Base-by-base conservation (phyloP, 2,888 invertebrate genomes). In the Scelioninae gen. 1 region DNA sequence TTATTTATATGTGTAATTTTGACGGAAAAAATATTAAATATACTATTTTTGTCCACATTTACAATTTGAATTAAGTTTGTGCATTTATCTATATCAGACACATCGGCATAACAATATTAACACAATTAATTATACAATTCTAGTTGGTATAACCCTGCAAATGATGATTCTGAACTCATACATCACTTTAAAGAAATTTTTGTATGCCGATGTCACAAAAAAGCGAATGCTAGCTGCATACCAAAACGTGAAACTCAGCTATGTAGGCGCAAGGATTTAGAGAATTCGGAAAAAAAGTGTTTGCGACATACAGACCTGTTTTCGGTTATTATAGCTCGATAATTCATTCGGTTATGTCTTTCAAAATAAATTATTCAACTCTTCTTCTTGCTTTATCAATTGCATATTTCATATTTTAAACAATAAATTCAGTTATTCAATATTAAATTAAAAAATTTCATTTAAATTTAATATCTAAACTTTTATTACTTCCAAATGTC, bases 201-300 rank as follows among this genome's bases (percentile, higher is more conserved):
- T 72, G 31, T 63, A 62, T 38, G 32, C 31, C 34, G 65, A 58
- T 31, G 15, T 13, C 43, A 49, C 60, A 78, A 78, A 72, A 74
- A 78, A 68, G 47, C 11, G 82, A 65, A 78, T 63, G 82, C 53
- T 58, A 74, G 56, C 78, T 62, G 82, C 82, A 78, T 78, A 78
- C 82, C 68, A 51, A 82, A 74, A 66, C 40, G 32, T 63, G 63
- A 65, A 63, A 78, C 68, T 58, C 82, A 75, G 51, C 78, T 58
- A 69, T 63, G 65, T 69, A 63, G 78, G 78, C 78, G 69, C 62
- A 75, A 69, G 63, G 65, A 83, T 69, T 78, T 75, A 34, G 63
- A 56, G 78, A 75, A 83, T 78, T 65, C 78, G 82, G 58, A 75
- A 83, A 82, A 82, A 83, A 83, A 83, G 78, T 65, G 51, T 69